Base-by-base conservation (phyloP, 2,888 invertebrate genomes). In the Scrobipalpa costella region DNA sequence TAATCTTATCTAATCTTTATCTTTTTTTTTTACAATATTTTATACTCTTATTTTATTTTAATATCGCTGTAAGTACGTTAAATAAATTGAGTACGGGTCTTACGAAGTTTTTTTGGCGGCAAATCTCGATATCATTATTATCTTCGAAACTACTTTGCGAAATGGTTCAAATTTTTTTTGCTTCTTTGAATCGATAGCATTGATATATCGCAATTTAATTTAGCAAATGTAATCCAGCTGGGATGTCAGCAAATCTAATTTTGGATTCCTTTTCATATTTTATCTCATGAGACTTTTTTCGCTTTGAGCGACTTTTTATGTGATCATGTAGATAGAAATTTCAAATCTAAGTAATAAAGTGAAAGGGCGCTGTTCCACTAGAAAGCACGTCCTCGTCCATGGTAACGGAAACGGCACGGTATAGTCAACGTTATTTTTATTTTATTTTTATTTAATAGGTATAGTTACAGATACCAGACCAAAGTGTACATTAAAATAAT, bases 191-290 rank as follows among this genome's bases (percentile, higher is more conserved):
- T 44, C 15, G 15, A 44, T 44, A 44, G 44, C 44, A 44, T 15
- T 52, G 50, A 52, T 52, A 52, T 21, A 52, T 52, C 50, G 21
- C 50, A 52, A 21, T 21, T 52, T 52, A 13, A 52, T 21, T 21
- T 27, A 21, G 13, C 5, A 21, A 21, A 52, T 21, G 50, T 52
- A 21, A 52, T 52, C 21, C 21, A 13, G 27, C 3, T 21, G 19
- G 21, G 21, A 52, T 52, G 21, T 52, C 27, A 52, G 21, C 13
- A 27, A 52, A 21, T 21, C 50, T 21, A 2, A 52, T 52, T 44
- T 44, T 44, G n/a, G 44, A 40, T 40, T 13, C 9, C 40, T 40
- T 40, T 40, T 40, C 40, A 40, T 13, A 13, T 13, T 40, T 40
- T 13, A 13, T 40, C 13, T 40, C 13, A 40, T 40, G 13, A 40